Conservation (phyloP, 2,113 vertebrate species). For the Melanocharis versteri region DNA sequence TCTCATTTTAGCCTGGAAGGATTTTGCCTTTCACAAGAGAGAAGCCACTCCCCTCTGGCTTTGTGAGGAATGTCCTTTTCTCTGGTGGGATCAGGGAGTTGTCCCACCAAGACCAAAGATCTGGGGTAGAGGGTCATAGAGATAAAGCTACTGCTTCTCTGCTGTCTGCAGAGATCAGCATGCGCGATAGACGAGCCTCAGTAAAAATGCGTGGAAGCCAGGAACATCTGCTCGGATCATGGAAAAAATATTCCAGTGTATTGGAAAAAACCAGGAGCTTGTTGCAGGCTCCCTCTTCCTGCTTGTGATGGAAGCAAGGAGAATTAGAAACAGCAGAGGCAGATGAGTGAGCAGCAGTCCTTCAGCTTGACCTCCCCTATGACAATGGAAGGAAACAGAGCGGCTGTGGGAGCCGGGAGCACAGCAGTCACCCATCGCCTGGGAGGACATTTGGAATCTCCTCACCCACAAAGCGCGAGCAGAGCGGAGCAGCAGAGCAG, state of each 20-base stretch:
- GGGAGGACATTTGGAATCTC: neutral
- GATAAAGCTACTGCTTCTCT: neutral
- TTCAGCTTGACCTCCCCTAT: neutral
- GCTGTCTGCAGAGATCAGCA: neutral
- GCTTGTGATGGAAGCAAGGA: neutral
- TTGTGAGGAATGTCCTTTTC: neutral
- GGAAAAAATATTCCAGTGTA: neutral
- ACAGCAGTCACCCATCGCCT: neutral
- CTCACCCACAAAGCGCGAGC: neutral
- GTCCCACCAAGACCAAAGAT: neutral
- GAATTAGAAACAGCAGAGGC: neutral
- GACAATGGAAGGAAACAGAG: constrained; percentile 40
- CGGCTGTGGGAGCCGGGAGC: neutral
- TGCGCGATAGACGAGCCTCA: neutral
- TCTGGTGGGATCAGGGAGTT: neutral
- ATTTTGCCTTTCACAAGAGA: neutral
- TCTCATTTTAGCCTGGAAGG: neutral
- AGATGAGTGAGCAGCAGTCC: neutral
- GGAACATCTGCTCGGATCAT: neutral
- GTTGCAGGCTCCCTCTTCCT: constrained; percentile 31
- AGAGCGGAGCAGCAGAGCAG: neutral
- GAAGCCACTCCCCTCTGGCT: neutral
- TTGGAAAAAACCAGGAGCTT: neutral
- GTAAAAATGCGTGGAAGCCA: neutral
- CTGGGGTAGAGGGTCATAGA: neutral